Evolutionary conservation across 1,140 invertebrate genomes (phyloP).

Genomic region (Aporrectodea caliginosa): DNA sequence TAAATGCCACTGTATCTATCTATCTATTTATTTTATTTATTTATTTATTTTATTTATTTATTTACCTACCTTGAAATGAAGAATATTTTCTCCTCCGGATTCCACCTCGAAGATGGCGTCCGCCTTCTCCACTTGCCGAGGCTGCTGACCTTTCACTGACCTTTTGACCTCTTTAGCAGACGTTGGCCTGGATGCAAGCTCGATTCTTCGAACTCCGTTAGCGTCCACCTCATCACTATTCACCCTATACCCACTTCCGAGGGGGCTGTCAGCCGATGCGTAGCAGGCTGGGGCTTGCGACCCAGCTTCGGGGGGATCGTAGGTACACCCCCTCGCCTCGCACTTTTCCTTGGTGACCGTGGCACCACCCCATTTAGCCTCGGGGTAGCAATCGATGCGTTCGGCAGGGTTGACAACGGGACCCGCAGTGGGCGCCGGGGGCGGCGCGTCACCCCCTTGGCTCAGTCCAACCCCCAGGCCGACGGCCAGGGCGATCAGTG

Average conservation of each 20-base stretch:
- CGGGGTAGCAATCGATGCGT: slow-evolving; percentile 19
- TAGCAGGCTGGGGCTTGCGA: not conserved
- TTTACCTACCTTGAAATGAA: not conserved
- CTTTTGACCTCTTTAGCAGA: not conserved
- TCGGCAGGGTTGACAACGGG: not conserved
- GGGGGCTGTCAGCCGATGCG: not conserved
- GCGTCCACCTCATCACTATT: not conserved
- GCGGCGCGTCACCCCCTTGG: not conserved
- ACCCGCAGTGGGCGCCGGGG: not conserved
- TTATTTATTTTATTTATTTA: no score
- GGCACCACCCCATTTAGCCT: not conserved
- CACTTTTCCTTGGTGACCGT: not conserved
- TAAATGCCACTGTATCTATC: no score
- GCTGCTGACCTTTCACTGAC: not conserved
- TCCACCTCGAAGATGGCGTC: not conserved
- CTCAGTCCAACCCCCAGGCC: not conserved
- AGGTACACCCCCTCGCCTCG: slow-evolving; percentile 1
- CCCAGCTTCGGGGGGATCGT: not conserved
- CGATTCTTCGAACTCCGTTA: not conserved
- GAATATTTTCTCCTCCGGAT: not conserved
- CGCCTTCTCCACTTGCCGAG: slow-evolving; percentile 25
- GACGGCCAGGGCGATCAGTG: not conserved
- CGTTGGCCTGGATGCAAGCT: not conserved
- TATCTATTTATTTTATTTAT: no score
- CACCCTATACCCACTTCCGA: not conserved